A percentile compares a stretch with the other conserved stretches of the same genome.
These are phyloP conservation scores for Agrotis clavis DNA, from an alignment of 2,888 invertebrate species.

Conservation along the genomic window DNA sequence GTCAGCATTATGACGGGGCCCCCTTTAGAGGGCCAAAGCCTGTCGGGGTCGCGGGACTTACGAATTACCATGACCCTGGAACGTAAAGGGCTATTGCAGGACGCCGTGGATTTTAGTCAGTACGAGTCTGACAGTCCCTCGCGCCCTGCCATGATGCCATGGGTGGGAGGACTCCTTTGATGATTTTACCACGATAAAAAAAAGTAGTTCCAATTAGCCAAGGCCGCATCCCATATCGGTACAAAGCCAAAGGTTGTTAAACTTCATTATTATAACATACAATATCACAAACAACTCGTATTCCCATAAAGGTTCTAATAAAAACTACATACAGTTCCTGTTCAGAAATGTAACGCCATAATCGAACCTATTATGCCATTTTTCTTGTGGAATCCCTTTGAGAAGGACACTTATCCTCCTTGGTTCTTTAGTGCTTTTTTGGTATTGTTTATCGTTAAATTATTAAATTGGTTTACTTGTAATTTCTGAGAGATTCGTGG, in stretches of 20 bases:
- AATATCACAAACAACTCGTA: slow-evolving; percentile 40
- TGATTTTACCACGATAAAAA: too few species aligned
- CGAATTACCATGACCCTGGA: too few species aligned
- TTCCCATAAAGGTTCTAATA: slow-evolving; percentile 18
- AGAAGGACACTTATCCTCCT: slow-evolving; percentile 9
- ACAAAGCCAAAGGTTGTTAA: slow-evolving; percentile 25
- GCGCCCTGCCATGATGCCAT: too few species aligned
- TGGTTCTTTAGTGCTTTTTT: slow-evolving; percentile 1
- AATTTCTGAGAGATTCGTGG: not conserved
- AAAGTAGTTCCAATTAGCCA: slow-evolving; percentile 1
- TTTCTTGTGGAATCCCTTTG: slow-evolving; percentile 36
- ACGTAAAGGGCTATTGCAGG: too few species aligned
- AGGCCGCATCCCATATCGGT: slow-evolving; percentile 6
- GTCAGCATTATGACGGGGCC: too few species aligned
- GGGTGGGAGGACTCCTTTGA: too few species aligned
- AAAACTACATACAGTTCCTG: slow-evolving; percentile 41
- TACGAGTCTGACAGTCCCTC: too few species aligned
- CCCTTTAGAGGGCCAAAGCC: too few species aligned
- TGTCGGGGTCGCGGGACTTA: too few species aligned
- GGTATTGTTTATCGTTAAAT: not conserved
- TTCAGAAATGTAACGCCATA: slow-evolving; percentile 35
- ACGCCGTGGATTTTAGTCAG: too few species aligned
- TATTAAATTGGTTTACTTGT: not conserved
- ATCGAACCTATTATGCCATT: slow-evolving; percentile 33
- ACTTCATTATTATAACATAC: slow-evolving; percentile 44